Conservation (phyloP, 2,888 invertebrate genomes). For the Poecilus cupreus region DNA sequence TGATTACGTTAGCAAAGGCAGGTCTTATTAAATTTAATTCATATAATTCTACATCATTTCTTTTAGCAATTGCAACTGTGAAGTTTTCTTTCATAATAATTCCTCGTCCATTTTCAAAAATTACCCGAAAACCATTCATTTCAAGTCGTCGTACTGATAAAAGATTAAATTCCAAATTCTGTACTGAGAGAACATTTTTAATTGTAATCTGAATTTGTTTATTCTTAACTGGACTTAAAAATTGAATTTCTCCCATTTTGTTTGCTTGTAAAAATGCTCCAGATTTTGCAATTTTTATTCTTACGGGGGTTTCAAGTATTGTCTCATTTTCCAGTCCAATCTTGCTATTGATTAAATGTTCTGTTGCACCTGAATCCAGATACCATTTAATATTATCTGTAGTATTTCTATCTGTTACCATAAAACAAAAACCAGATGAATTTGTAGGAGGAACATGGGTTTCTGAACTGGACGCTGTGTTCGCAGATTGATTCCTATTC, state of each 20-base stretch:
- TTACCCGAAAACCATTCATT: slow-evolving; percentile 61
- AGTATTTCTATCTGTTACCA: neutral
- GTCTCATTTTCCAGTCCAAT: slow-evolving; percentile 58
- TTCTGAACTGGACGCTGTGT: too few species aligned
- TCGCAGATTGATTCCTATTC: too few species aligned
- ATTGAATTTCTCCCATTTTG: slow-evolving; percentile 56
- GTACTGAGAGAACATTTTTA: slow-evolving; percentile 62
- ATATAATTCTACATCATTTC: slow-evolving; percentile 60
- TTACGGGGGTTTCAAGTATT: slow-evolving; percentile 59
- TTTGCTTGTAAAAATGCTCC: slow-evolving; percentile 59
- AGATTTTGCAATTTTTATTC: slow-evolving; percentile 62
- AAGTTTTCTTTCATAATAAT: slow-evolving; percentile 60
- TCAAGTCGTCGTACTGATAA: slow-evolving; percentile 63
- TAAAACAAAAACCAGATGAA: neutral
- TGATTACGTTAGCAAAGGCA: neutral
- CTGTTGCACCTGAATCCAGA: slow-evolving; percentile 63
- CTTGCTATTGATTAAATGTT: slow-evolving; percentile 61
- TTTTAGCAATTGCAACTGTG: slow-evolving; percentile 52
- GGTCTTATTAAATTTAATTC: slow-evolving; percentile 51
- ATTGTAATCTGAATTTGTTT: slow-evolving; percentile 59
- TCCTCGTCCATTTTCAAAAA: slow-evolving; percentile 63
- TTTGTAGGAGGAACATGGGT: too few species aligned
- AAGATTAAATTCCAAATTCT: slow-evolving; percentile 61
- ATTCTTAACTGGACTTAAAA: slow-evolving; percentile 53
- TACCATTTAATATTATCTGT: slow-evolving; percentile 54